Conservation (phyloP, 2,797 vertebrate genomes). For the Dromococcyx pavoninus region DNA sequence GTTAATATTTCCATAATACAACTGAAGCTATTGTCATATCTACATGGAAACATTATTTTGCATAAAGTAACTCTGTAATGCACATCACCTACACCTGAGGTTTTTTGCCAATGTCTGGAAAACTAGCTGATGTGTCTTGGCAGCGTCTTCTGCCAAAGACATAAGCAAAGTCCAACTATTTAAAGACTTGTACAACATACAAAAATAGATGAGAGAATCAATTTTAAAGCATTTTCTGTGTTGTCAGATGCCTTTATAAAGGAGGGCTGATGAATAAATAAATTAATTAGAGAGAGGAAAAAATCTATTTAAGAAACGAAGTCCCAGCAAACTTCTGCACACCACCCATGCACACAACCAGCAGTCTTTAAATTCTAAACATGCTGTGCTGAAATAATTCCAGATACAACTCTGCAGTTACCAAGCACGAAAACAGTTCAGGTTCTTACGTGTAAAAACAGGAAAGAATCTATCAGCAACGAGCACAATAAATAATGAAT, state of each 20-base stretch:
- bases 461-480: not conserved
- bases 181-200: not conserved
- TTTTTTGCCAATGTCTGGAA: not conserved
- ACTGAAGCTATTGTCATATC: not conserved
- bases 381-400: not conserved
- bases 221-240: not conserved
- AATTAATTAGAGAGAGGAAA: rapidly evolving
- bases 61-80: not conserved
- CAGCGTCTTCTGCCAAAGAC: not conserved
- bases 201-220: not conserved
- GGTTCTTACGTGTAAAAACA: not conserved
- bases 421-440: not conserved
- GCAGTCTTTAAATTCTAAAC: not conserved
- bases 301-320: not conserved
- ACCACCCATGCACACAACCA: rapidly evolving
- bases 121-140: not conserved
- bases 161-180: not conserved
- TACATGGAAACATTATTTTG: not conserved
- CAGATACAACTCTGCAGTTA: not conserved
- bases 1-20: not conserved
- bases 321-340: not conserved
- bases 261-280: not conserved
- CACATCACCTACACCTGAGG: rapidly evolving
- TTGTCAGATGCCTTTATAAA: not conserved
- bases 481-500: not conserved